These are phyloP conservation scores for Burhinus bistriatus DNA, from an alignment of 2,113 vertebrate genomes.

Conservation along the genomic window DNA sequence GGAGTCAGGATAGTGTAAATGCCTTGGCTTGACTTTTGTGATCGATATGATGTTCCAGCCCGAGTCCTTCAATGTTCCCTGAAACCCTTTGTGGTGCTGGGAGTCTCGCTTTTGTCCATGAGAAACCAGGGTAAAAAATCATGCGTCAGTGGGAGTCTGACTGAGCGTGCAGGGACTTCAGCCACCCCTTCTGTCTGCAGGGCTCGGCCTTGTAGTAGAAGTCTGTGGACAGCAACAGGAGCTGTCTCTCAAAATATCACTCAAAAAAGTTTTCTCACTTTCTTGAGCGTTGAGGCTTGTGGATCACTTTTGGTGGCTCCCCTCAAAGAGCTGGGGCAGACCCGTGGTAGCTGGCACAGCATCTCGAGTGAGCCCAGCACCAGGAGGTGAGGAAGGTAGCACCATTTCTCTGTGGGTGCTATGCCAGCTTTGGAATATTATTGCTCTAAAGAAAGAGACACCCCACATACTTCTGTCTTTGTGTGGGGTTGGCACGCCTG, in stretches of 20 bases:
- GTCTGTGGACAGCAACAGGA: not conserved
- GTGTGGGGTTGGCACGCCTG: not conserved
- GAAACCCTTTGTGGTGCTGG: not conserved
- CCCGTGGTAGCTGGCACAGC: not conserved
- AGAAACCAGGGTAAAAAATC: rapidly evolving
- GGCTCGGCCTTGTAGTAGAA: not conserved
- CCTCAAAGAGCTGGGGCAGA: too few species aligned
- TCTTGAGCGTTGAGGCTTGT: not conserved
- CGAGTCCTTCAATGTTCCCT: not conserved
- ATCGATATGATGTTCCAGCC: not conserved
- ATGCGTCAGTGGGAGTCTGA: rapidly evolving
- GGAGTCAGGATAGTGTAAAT: rapidly evolving
- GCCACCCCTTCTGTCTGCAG: rapidly evolving
- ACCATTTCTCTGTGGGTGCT: not conserved
- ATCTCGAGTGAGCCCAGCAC: not conserved
- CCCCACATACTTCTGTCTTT: not conserved
- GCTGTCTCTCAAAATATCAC: not conserved
- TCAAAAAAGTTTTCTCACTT: not conserved
- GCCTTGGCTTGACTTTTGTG: too few species aligned
- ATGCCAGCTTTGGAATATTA: not conserved
- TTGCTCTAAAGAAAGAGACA: not conserved
- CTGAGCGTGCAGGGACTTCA: not conserved
- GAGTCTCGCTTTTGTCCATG: not conserved
- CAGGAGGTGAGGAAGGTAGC: not conserved
- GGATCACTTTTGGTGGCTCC: rapidly evolving